phyloP scores from a whole-genome alignment of 2,113 vertebrate species.

The Chaetodon auriga region DNA sequence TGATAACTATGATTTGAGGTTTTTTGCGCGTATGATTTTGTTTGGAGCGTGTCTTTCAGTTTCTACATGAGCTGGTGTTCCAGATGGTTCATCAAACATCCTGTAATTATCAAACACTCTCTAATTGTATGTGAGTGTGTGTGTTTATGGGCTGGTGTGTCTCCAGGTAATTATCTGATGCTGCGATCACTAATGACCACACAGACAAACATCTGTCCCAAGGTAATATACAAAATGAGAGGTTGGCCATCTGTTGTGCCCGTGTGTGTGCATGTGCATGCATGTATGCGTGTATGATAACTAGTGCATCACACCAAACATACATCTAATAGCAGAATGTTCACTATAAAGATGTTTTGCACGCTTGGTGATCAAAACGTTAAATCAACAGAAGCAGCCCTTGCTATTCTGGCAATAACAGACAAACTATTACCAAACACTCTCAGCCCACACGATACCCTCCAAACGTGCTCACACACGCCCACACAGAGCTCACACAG shows the following conservation, averaged over 20 bases:
- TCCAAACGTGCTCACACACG: constrained; percentile 39
- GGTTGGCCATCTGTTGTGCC: constrained; percentile 72
- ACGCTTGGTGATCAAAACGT: not conserved
- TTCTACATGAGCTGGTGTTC: constrained; percentile 59
- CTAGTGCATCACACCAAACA: constrained; percentile 2
- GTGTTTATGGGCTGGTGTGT: constrained; percentile 75
- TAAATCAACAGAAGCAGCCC: constrained; percentile 13
- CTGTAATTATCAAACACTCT: constrained; percentile 75
- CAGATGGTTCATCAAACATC: constrained; percentile 81
- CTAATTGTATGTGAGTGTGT: constrained; percentile 73
- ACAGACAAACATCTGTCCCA: constrained; percentile 82
- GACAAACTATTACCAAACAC: constrained; percentile 35
- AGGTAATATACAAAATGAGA: constrained; percentile 72
- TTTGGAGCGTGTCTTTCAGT: constrained; percentile 36
- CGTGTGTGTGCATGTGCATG: not conserved
- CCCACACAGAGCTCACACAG: constrained; percentile 25
- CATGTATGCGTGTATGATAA: not conserved
- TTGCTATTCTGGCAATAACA: not conserved
- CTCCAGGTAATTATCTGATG: constrained; percentile 80
- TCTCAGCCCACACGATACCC: constrained; percentile 15
- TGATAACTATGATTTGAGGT: constrained; percentile 22
- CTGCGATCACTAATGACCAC: constrained; percentile 81
- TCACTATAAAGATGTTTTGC: constrained; percentile 10
- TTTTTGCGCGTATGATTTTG: constrained; percentile 28
- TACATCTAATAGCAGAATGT: not conserved